Evolutionary conservation across 2,888 invertebrate species (phyloP), one percentile per base, ranked within the genome.

Genomic region (Eumerus sabulonum): DNA sequence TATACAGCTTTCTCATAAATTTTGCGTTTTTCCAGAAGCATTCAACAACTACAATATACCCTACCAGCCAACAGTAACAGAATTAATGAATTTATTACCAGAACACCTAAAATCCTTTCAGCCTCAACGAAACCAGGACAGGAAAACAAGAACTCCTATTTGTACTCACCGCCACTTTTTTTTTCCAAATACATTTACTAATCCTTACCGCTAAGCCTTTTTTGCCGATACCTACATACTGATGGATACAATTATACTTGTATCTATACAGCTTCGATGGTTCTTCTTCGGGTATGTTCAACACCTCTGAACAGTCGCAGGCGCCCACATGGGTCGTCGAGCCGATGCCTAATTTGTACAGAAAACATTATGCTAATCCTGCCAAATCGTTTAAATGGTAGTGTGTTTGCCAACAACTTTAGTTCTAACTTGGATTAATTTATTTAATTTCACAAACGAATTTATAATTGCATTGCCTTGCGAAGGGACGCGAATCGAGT

Each of bases 401-500:
- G 18, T 40, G 13, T 48, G 13, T 72, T 54, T n/a, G 62, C 18
- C 44, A 62, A 45, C 60, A 79, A 79, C 68, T 79, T 74, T 44
- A 45, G 40, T 54, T 73, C 79, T 74, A 79, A 79, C 68, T 79
- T 60, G 81, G 81, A 81, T 81, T 81, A 81, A 81, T 81, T 81
- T 76, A 81, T 81, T 81, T 81, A 81, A 81, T 81, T 81, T 81
- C 66, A 16, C 70, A 81, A 76, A 81, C 76, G 81, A 81, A 81
- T 81, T 70, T 74, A 70, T 81, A 81, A 76, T 81, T 79, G 62
- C 68, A 54, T n/a, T 12, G 16, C 38, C 4, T n/a, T 9, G 18
- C 18, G 36, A 9, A 12, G 47, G 38, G 44, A 64, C 57, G 5
- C 40, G 11, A 40, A 40, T 40, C 36, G 36, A 9, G 36, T 5